Conservation (phyloP, 1,140 invertebrate genomes). For the Euwallacea fornicatus region DNA sequence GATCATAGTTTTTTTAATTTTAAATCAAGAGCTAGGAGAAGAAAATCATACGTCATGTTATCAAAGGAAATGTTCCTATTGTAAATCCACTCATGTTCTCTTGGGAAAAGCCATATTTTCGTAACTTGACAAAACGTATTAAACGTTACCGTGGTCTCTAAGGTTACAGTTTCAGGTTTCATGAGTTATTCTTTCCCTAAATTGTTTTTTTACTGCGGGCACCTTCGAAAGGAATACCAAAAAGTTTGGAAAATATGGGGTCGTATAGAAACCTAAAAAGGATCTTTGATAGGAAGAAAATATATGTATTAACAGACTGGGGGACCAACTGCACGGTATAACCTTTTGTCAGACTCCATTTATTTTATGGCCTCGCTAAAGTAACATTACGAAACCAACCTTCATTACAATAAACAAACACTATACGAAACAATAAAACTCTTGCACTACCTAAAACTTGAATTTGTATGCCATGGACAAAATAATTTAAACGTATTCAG, state of each 20-base stretch:
- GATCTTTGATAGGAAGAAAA: conserved; percentile 20
- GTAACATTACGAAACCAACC: too few relatives aligned
- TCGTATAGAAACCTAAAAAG: conserved; percentile 14
- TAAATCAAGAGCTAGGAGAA: too few relatives aligned
- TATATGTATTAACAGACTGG: conserved; percentile 19
- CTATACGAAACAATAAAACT: too few relatives aligned
- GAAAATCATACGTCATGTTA: too few relatives aligned
- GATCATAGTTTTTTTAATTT: too few relatives aligned
- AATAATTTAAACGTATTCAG: too few relatives aligned
- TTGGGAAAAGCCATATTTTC: conserved; percentile 8
- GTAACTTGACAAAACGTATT: conserved; percentile 10
- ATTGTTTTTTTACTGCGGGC: conserved; percentile 25
- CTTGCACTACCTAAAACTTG: too few relatives aligned
- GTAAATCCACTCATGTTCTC: neutral
- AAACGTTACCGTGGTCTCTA: conserved; percentile 18
- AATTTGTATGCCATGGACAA: too few relatives aligned
- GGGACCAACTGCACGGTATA: neutral
- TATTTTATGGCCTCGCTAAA: too few relatives aligned
- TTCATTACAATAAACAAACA: too few relatives aligned
- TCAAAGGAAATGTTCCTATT: too few relatives aligned
- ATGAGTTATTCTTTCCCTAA: conserved; percentile 24
- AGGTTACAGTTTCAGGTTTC: conserved; percentile 13
- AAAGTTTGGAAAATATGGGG: conserved; percentile 17
- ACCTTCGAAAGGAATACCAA: conserved; percentile 18
- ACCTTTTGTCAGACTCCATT: too few relatives aligned